Base-by-base conservation (phyloP, 35 echinoderm and acorn worm species). In the Ptychodera flava region DNA sequence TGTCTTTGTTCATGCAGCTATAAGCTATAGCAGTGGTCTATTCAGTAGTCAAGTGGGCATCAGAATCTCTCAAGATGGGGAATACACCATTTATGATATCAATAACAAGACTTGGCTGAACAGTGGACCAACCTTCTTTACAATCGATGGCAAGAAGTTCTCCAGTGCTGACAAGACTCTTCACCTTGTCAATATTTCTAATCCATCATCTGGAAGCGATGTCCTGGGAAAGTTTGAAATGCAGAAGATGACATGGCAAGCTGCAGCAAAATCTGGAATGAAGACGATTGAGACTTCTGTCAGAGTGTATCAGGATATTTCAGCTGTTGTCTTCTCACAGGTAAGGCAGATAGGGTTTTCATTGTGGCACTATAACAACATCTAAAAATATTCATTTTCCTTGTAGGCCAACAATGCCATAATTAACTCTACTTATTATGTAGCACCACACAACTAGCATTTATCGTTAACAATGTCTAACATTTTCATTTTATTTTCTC, bases 61-160 rank as follows among this genome's bases (percentile, higher is more conserved):
- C 16, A 53, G 76, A 22, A 81, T 89, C 27, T 34, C 81, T 34
- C 28, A 36, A 0, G 87, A 89, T 76, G 87, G 87, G 33, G 36
- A 34, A 29, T 89, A 89, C 80, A 31, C 77, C 80, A 83, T 89
- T 35, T n/a, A n/a, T n/a, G 80, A 76, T 16, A 78, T 90, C 22
- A 81, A 90, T 78, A 81, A 81, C 33, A 31, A 81, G 30, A 83
- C 82, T 0, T 90, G 88, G 88, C 31, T 90, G 22, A 79, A 90
- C 53, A 90, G 82, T 85, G 78, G 83, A 35, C 77, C 82, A 31
- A 90, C 88, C 2, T 90, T 90, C 82, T 37, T 90, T 34, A 90
- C 80, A 16, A 78, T 85, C 34, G 81, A 85, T 31, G 33, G 76
- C 27, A 90, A 29, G n/a, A 90, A 77, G 38, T 90, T 83, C 53